Evolutionary conservation across 2,888 invertebrate genomes (phyloP).

Genomic region (Diogma glabrata): DNA sequence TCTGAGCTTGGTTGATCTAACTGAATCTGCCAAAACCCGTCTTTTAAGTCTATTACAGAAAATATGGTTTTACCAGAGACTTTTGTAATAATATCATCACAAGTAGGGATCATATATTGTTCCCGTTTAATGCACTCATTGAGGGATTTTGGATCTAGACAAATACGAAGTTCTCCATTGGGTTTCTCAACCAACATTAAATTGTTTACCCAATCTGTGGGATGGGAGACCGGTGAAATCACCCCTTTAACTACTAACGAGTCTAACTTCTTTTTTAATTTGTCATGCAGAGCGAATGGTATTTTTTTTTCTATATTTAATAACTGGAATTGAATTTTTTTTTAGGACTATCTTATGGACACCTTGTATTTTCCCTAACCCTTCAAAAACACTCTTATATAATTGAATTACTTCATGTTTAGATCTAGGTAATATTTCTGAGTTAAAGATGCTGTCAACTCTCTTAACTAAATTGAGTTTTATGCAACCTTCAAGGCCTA

Average conservation of each 20-base stretch:
- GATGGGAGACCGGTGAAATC: conserved; percentile 18
- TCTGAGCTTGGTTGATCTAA: conserved; percentile 15
- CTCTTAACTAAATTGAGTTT: no score
- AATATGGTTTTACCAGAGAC: conserved; percentile 15
- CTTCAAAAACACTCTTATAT: no score
- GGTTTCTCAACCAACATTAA: conserved; percentile 21
- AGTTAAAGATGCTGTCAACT: no score
- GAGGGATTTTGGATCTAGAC: conserved; percentile 22
- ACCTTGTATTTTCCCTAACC: no score
- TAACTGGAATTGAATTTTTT: conserved; percentile 17
- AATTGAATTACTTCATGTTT: no score
- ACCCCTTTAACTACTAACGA: no score
- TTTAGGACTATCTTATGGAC: no score
- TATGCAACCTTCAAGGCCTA: no score
- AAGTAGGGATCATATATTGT: conserved; percentile 23
- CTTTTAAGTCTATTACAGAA: conserved; percentile 15
- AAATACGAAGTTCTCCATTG: conserved; percentile 18
- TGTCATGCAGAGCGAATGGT: conserved; percentile 15
- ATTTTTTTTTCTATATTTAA: conserved; percentile 20
- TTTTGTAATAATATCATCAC: no score
- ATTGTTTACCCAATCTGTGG: conserved; percentile 21
- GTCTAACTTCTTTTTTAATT: conserved; percentile 17
- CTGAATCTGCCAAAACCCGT: conserved; percentile 19
- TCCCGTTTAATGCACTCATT: conserved; percentile 22
- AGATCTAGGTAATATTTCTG: no score